Conservation (phyloP, 2,797 vertebrate species). For the Poeciliopsis presidionis region DNA sequence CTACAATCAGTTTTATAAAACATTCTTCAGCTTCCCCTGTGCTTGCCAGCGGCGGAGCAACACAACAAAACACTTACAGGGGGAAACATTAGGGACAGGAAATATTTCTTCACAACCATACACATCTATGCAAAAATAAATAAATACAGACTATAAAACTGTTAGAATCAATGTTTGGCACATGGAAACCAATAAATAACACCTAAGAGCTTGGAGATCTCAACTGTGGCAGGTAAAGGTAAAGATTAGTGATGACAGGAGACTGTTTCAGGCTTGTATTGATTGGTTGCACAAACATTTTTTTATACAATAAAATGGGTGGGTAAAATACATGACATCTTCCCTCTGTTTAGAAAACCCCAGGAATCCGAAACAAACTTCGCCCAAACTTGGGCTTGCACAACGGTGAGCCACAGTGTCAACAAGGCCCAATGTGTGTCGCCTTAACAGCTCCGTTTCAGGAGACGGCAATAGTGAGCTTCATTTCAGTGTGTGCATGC, state of each 20-base stretch:
- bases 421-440: slow-evolving; percentile 18
- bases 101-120: slow-evolving; percentile 72
- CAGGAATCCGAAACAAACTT: slow-evolving; percentile 28
- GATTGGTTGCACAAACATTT: slow-evolving; percentile 61
- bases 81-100: slow-evolving; percentile 54
- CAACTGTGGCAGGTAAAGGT: slow-evolving; percentile 29
- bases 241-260: slow-evolving; percentile 16
- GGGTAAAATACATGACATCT: slow-evolving; percentile 48
- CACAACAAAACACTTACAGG: slow-evolving; percentile 56
- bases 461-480: slow-evolving; percentile 13
- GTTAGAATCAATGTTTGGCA: slow-evolving; percentile 76
- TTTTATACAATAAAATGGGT: slow-evolving; percentile 53
- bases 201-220: slow-evolving; percentile 40
- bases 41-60: slow-evolving; percentile 58
- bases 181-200: slow-evolving; percentile 65
- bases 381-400: slow-evolving; percentile 18
- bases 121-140: slow-evolving; percentile 75
- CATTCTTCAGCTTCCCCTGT: slow-evolving; percentile 70
- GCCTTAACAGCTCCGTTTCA: slow-evolving; percentile 47
- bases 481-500: slow-evolving; percentile 26
- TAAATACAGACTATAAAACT: slow-evolving; percentile 79
- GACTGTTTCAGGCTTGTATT: slow-evolving; percentile 46
- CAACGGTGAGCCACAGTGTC: slow-evolving; percentile 23
- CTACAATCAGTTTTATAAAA: slow-evolving; percentile 82
- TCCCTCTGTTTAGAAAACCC: slow-evolving; percentile 19